These are phyloP conservation scores for Acyrthosiphon pisum DNA, from an alignment of 1,140 invertebrate species.

Conservation along the genomic window DNA sequence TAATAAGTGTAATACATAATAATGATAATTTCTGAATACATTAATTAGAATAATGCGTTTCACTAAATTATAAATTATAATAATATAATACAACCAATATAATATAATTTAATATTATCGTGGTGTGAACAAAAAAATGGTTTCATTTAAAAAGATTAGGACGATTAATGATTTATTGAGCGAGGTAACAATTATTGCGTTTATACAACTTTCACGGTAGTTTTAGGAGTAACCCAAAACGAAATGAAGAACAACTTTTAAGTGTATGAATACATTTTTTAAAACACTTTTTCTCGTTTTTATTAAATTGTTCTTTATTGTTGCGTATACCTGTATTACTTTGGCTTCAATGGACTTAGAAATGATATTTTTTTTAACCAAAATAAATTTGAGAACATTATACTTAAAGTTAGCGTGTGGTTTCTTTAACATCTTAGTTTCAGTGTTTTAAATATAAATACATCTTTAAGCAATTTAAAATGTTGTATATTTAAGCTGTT, in stretches of 20 bases:
- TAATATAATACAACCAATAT: background rate
- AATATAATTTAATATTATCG: background rate
- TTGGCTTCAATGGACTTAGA: background rate
- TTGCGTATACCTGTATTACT: background rate
- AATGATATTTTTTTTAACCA: background rate
- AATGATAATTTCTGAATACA: background rate
- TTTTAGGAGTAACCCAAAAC: background rate
- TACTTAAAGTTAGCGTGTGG: background rate
- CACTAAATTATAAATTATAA: background rate
- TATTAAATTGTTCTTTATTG: background rate
- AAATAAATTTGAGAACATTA: conserved; percentile 13
- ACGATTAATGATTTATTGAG: background rate
- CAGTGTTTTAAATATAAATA: conserved; percentile 19
- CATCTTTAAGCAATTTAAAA: background rate
- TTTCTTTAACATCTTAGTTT: background rate
- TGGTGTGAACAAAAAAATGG: background rate
- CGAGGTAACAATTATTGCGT: background rate
- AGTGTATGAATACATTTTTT: background rate
- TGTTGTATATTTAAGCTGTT: background rate
- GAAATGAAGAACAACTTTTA: background rate
- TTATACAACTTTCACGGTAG: background rate
- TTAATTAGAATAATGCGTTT: background rate
- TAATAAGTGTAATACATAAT: background rate
- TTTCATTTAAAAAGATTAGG: background rate
- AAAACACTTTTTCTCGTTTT: conserved; percentile 11